Base-by-base conservation (phyloP, 2,113 vertebrate genomes). In the Indicator indicator region DNA sequence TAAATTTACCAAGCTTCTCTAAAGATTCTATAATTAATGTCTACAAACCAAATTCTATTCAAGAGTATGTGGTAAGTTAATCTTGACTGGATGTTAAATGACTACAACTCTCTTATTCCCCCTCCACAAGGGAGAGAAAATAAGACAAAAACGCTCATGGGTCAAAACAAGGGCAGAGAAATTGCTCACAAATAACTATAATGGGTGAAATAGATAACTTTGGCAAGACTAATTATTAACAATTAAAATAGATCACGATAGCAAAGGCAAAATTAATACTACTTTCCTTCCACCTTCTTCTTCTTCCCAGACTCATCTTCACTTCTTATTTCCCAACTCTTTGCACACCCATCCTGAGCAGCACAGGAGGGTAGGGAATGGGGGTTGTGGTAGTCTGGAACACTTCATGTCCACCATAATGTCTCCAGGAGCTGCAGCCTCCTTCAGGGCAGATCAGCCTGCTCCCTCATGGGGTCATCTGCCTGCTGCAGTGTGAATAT, bases 381-480 rank as follows among this genome's bases (percentile, higher is more conserved):
- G 44, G 16, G 16, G 44, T 46, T 17, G 44, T 46, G 44, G 44
- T 46, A 46, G 44, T 46, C 69, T 64, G 27, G 38, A 72, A 64
- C 8, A 18, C 6, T 76, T 55, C 1, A 9, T 36, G 23, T 56
- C 50, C 2, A 3, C 27, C 9, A 5, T 11, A 9, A 20, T 5
- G 19, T 64, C 5, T 55, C 13, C 38, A 69, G 30, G n/a, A 72
- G 14, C 16, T 80, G n/a, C n/a, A 36, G 12, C 33, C 24, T 76
- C 24, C 65, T 81, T 84, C 32, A 60, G 26, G 24, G 7, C 28
- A 52, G 20, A 36, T 75, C n/a, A 11, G 27, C 28, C 26, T 83
- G 24, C 17, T 58, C n/a, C 28, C 0, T 1, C 1, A 2, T 44
- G n/a, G 12, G 10, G 46, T 62, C 16, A 2, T 7, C 5, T 5